phyloP scores from a whole-genome alignment of 2,888 invertebrate species.

The Andrena minutula region DNA sequence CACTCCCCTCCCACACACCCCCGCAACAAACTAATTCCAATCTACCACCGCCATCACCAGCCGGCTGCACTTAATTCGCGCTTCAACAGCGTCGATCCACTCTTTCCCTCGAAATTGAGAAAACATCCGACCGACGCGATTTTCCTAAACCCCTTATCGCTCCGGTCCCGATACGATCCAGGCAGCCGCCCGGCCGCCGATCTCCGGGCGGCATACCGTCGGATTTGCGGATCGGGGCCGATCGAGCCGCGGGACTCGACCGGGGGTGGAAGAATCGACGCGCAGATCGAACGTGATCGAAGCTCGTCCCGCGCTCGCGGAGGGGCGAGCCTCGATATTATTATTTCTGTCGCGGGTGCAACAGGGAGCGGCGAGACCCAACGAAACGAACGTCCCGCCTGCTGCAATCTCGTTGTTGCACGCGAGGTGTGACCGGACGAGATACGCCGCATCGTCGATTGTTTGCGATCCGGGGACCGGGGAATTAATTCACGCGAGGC shows the following conservation, averaged over 20 bases:
- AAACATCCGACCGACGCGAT: slow-evolving; percentile 47
- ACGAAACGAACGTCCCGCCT: slow-evolving; percentile 37
- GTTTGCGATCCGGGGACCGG: slow-evolving; percentile 74
- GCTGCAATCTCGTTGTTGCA: slow-evolving; percentile 76
- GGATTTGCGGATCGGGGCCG: slow-evolving; percentile 9
- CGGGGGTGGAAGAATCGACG: not conserved
- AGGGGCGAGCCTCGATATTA: slow-evolving; percentile 44
- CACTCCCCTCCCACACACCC: not conserved
- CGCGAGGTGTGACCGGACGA: slow-evolving; percentile 76
- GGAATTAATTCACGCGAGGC: slow-evolving; percentile 76
- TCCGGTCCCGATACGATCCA: slow-evolving; percentile 31
- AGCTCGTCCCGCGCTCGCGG: not conserved
- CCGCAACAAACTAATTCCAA: not conserved
- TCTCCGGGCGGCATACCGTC: slow-evolving; percentile 9
- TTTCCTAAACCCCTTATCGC: slow-evolving; percentile 46
- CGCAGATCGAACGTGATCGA: not conserved
- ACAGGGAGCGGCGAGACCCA: slow-evolving; percentile 17
- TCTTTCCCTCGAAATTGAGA: slow-evolving; percentile 45
- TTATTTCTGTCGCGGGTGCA: slow-evolving; percentile 56
- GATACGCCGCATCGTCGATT: slow-evolving; percentile 75
- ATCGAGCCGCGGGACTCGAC: not conserved
- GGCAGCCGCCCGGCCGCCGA: not conserved
- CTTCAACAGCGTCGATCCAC: slow-evolving; percentile 2
- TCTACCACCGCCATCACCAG: not conserved
- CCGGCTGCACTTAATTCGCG: slow-evolving; percentile 18